Conservation (phyloP, 2,113 vertebrate species). For the Pan troglodytes region NHGRI_mPanTro3-v2.1_pri NC_086015.1:144534501-144535000, state of each 20-base stretch:
- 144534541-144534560: background rate
- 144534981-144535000: background rate
- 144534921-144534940: background rate
- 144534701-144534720: background rate
- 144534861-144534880: background rate
- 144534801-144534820: slow-evolving; percentile 40
- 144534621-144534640: background rate
- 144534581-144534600: background rate
- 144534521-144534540: background rate
- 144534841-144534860: background rate
- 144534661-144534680: background rate
- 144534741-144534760: slow-evolving; percentile 23
- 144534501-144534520: slow-evolving; percentile 6
- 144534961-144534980: slow-evolving; percentile 15
- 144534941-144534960: background rate
- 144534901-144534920: background rate
- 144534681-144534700: background rate
- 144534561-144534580: background rate
- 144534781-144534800: slow-evolving; percentile 23
- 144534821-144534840: slow-evolving; percentile 34
- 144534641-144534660: background rate
- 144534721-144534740: background rate
- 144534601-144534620: slow-evolving; percentile 5
- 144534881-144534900: background rate
- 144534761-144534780: background rate